Base-by-base conservation (phyloP, 2,113 vertebrate species). In the Lagopus muta region DNA sequence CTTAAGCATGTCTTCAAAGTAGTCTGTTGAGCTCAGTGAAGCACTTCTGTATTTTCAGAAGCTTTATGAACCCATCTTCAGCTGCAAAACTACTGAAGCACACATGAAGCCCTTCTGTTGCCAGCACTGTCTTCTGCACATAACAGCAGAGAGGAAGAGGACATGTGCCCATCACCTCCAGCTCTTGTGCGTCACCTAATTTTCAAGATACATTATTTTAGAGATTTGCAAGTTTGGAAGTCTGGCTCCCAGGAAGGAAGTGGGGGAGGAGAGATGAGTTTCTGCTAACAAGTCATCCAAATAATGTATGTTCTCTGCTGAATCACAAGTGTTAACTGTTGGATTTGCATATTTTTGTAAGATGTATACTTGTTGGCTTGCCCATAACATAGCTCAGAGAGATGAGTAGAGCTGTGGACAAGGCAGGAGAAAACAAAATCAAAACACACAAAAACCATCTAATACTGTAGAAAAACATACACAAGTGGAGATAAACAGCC, bases 291-390 rank as follows among this genome's bases (percentile, higher is more conserved):
- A 40, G 16, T 40, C 58, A 83, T 81, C 24, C 54, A 86, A 78
- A 89, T 58, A 94, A 84, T 0, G 1, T 50, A 69, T 22, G 27
- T 69, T 92, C 48, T 79, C 78, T 50, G 69, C 65, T 82, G 92
- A 96, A 93, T 82, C 62, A 67, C 61, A 86, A 81, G 72, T 42
- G 20, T 74, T 62, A 88, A 15, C 65, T 82, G 85, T 43, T 69
- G 34, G 69, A 89, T 96, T 94, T 93, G 55, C 62, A 84, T 95
- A 93, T 95, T 94, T 95, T 96, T 96, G 89, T 86, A 73, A 94
- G 78, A 22, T 64, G 13, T 60, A 52, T 89, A 57, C 89, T 92
- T 86, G 43, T 73, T 36, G 8, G 50, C 52, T 79, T 94, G 95
- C 92, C 89, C 96, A 82, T 30, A 69, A 28, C 38, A 52, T 14